Conservation (phyloP, 2,113 vertebrate species). For the Python bivittatus region DNA sequence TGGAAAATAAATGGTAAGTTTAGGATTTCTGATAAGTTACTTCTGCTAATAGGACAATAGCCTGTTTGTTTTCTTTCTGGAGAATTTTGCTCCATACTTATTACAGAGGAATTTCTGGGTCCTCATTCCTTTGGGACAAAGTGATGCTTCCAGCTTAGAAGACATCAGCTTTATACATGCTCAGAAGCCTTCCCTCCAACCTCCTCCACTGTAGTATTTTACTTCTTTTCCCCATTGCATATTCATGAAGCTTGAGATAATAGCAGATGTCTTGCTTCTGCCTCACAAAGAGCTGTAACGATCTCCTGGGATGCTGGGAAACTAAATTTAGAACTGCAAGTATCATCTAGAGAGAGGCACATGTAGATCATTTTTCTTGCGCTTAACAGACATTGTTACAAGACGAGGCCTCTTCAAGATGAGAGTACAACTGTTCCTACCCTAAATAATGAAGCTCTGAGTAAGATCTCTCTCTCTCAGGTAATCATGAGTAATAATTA, state of each 20-base stretch:
- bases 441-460: neutral
- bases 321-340: constrained; percentile 75
- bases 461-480: constrained; percentile 25
- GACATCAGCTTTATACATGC: neutral
- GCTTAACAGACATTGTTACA: neutral
- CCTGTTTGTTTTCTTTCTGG: neutral
- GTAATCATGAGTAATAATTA: constrained; percentile 41
- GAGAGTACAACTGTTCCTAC: constrained; percentile 18
- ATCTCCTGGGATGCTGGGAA: constrained; percentile 66
- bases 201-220: neutral
- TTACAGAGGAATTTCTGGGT: neutral
- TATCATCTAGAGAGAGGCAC: constrained; percentile 56
- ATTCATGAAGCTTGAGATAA: constrained; percentile 54
- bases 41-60: neutral
- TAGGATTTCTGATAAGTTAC: neutral
- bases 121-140: neutral
- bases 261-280: constrained; percentile 69
- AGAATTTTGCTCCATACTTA: neutral
- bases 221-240: constrained; percentile 35
- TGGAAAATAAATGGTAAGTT: neutral
- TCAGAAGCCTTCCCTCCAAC: neutral
- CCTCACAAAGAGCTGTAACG: constrained; percentile 61
- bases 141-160: neutral
- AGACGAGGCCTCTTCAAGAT: neutral
- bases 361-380: constrained; percentile 47